phyloP scores from a whole-genome alignment of 2,888 invertebrate species.

The Clistopyga incitator region DNA sequence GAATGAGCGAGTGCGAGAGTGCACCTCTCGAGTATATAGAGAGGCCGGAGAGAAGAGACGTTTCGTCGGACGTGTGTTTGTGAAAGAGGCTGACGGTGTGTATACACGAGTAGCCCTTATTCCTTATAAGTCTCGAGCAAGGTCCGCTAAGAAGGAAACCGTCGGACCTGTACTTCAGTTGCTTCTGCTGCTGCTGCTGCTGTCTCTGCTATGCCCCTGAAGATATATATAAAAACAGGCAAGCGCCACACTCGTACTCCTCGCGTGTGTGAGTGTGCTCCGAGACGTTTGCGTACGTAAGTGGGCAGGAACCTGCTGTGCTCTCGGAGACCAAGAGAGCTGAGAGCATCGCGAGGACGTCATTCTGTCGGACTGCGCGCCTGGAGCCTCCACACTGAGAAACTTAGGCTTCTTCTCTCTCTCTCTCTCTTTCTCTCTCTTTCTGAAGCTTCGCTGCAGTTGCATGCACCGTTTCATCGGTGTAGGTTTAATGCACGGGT shows the following conservation, averaged over 20 bases:
- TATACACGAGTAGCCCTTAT: slow-evolving; percentile 73
- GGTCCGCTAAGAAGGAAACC: slow-evolving; percentile 68
- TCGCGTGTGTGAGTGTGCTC: slow-evolving; percentile 19
- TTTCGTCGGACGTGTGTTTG: slow-evolving; percentile 45
- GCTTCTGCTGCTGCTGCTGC: slow-evolving; percentile 40
- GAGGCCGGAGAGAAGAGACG: slow-evolving; percentile 31
- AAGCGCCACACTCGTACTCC: slow-evolving; percentile 67
- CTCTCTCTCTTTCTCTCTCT: slow-evolving; percentile 55
- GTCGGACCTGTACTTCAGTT: slow-evolving; percentile 54
- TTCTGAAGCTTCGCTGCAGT: slow-evolving; percentile 26
- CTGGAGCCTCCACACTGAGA: slow-evolving; percentile 61
- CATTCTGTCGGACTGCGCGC: slow-evolving; percentile 65
- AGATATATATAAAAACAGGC: slow-evolving; percentile 58
- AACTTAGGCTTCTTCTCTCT: slow-evolving; percentile 65
- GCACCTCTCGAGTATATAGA: slow-evolving; percentile 21
- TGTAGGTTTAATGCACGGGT: neutral
- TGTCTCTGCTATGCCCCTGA: slow-evolving; percentile 46
- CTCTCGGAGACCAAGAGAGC: slow-evolving; percentile 33
- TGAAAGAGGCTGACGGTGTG: slow-evolving; percentile 63
- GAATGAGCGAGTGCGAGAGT: slow-evolving; percentile 43
- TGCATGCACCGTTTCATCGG: neutral
- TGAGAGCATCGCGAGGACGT: slow-evolving; percentile 52
- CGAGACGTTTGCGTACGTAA: slow-evolving; percentile 35
- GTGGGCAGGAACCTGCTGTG: slow-evolving; percentile 55
- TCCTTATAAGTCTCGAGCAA: slow-evolving; percentile 75